A percentile compares a stretch with the other conserved stretches of the same genome.
Conservation (phyloP, 92 coral and sea anemone genomes). For the Phymanthus crucifer region DNA sequence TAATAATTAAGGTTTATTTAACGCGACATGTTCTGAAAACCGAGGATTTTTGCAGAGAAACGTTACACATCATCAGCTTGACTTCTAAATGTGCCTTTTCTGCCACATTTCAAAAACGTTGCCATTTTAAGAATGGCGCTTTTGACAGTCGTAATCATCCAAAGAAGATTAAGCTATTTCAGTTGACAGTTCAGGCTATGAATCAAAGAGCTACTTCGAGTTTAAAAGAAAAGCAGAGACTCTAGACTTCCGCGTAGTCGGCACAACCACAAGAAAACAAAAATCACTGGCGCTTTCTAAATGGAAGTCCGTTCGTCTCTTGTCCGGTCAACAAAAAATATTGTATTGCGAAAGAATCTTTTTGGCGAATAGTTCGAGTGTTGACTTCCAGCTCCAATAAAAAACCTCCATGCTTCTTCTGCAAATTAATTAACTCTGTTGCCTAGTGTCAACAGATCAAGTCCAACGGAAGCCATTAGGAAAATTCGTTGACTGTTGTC, state of each 20-base stretch:
- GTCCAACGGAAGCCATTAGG: conserved; percentile 8
- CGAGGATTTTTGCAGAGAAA: too few relatives aligned
- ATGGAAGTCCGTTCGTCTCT: background rate
- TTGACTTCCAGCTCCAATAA: conserved; percentile 7
- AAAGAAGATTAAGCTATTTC: background rate
- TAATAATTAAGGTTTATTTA: too few relatives aligned
- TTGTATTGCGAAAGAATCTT: background rate
- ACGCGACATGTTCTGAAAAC: too few relatives aligned
- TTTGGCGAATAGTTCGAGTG: conserved; percentile 1
- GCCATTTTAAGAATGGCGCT: background rate
- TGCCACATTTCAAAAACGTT: background rate
- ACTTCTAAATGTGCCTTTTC: background rate
- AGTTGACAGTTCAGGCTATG: background rate
- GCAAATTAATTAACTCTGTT: conserved; percentile 9
- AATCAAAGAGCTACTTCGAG: background rate
- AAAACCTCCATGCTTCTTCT: background rate
- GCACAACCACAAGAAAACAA: background rate
- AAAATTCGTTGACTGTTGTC: conserved; percentile 3
- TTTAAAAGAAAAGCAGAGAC: background rate
- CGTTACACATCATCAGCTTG: background rate
- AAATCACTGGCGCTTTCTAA: conserved; percentile 5
- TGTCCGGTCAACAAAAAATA: conserved; percentile 7
- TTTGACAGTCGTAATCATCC: background rate
- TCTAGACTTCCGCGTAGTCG: background rate
- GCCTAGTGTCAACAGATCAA: conserved; percentile 6